Evolutionary conservation across 2,888 invertebrate species (phyloP).

Genomic region (Aphrophora alni): DNA sequence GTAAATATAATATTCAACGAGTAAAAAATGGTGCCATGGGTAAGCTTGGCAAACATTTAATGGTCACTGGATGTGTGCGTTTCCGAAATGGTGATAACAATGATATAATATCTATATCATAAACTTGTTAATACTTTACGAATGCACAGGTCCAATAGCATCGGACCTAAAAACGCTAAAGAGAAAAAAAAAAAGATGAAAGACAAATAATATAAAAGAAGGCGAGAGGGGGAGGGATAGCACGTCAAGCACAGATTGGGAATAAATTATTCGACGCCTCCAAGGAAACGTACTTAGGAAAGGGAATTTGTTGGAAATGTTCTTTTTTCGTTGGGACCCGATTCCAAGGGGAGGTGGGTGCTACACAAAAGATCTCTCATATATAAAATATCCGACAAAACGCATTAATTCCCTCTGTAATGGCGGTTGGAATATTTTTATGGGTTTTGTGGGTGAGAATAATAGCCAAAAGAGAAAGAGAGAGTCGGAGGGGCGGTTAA

Average conservation of each 20-base stretch:
- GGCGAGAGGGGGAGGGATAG: not conserved
- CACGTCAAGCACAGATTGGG: constrained; percentile 16
- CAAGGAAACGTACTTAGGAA: not conserved
- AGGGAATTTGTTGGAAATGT: not conserved
- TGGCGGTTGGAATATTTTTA: constrained; percentile 18
- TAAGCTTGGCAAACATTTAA: no score
- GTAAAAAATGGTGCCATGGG: no score
- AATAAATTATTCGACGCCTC: constrained; percentile 19
- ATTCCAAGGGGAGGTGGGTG: not conserved
- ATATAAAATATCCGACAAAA: constrained; percentile 16
- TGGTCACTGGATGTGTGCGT: no score
- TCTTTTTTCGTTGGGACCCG: not conserved
- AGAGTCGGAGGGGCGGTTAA: not conserved
- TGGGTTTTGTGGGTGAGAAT: constrained; percentile 25
- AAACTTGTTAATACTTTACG: no score
- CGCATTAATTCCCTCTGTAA: constrained; percentile 16
- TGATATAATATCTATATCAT: no score
- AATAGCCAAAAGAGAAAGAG: not conserved
- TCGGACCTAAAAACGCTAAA: no score
- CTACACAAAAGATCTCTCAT: not conserved
- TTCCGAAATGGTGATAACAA: no score
- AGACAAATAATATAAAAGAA: constrained; percentile 20
- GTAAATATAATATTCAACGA: no score
- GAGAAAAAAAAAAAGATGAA: not conserved
- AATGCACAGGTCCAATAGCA: no score